Conservation (phyloP, 92 coral and sea anemone genomes). For the Palythoa heliodiscus region DNA sequence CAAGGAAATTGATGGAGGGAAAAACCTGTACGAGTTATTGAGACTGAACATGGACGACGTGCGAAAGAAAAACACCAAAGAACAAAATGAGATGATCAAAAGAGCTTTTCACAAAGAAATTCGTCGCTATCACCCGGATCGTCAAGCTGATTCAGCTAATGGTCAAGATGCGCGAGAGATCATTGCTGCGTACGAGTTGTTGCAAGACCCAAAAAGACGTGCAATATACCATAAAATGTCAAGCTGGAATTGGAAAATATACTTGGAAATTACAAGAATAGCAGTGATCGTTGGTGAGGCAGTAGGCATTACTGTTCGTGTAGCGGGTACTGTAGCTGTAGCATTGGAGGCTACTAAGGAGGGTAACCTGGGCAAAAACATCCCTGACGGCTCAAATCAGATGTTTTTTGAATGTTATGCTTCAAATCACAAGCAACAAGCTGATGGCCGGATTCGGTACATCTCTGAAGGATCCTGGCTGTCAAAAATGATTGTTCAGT, state of each 20-base stretch:
- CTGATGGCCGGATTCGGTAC: slow-evolving; percentile 36
- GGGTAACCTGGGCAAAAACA: not conserved
- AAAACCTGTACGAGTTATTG: slow-evolving; percentile 54
- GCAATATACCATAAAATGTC: slow-evolving; percentile 50
- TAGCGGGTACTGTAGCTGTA: slow-evolving; percentile 44
- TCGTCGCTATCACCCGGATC: slow-evolving; percentile 66
- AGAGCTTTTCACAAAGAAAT: slow-evolving; percentile 42
- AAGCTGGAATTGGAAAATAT: slow-evolving; percentile 36
- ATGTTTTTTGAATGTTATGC: slow-evolving; percentile 14
- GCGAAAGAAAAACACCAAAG: slow-evolving; percentile 44
- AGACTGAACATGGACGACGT: slow-evolving; percentile 49
- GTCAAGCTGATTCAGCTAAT: slow-evolving; percentile 28
- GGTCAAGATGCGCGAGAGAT: slow-evolving; percentile 49
- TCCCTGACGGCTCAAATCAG: slow-evolving; percentile 23
- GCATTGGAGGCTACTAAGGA: slow-evolving; percentile 36
- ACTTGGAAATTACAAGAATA: slow-evolving; percentile 17
- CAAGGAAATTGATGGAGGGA: slow-evolving; percentile 28
- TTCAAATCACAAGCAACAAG: not conserved
- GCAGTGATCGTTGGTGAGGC: slow-evolving; percentile 49
- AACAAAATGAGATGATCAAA: slow-evolving; percentile 29
- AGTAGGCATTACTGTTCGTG: slow-evolving; percentile 48
- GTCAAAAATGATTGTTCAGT: slow-evolving; percentile 60
- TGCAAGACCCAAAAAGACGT: slow-evolving; percentile 44
- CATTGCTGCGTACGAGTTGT: slow-evolving; percentile 44
- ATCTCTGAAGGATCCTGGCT: slow-evolving; percentile 47